A percentile compares a stretch with the other conserved stretches of the same genome.
phyloP scores from a whole-genome alignment of 2,113 vertebrate genomes.

The Ictalurus punctatus region DNA sequence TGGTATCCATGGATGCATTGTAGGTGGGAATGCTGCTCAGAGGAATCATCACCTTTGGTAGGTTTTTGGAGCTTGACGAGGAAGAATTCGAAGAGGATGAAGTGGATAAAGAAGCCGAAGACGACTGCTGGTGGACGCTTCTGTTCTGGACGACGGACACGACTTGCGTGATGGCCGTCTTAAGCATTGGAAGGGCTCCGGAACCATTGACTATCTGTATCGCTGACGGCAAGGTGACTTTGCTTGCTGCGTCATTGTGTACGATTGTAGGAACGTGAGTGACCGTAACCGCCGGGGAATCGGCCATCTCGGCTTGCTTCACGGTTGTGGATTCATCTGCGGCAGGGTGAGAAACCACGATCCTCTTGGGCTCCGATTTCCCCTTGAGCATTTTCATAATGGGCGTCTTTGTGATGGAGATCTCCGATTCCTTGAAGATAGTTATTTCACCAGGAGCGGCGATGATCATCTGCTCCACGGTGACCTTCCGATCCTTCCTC shows the following conservation, averaged over 20 bases:
- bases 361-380: conserved; percentile 90
- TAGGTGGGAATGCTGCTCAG: conserved; percentile 97
- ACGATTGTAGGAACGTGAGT: conserved; percentile 77
- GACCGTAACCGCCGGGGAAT: conserved; percentile 68
- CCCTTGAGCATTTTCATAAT: conserved; percentile 97
- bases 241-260: conserved; percentile 74
- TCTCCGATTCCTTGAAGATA: conserved; percentile 75
- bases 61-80: conserved; percentile 79
- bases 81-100: conserved; percentile 58
- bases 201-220: conserved; percentile 82
- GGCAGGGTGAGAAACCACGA: conserved; percentile 75
- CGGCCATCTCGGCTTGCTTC: conserved; percentile 66
- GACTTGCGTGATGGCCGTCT: conserved; percentile 87
- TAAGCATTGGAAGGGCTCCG: conserved; percentile 81
- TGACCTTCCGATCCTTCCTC: conserved; percentile 75
- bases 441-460: conserved; percentile 61
- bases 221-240: conserved; percentile 74
- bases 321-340: conserved; percentile 73
- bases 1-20: conserved; percentile 94
- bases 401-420: conserved; percentile 94
- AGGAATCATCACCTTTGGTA: conserved; percentile 98
- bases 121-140: conserved; percentile 68
- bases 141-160: conserved; percentile 87
- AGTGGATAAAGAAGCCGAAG: conserved; percentile 66
- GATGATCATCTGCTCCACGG: conserved; percentile 83